Base-by-base conservation (phyloP, 1,140 invertebrate genomes). In the Trichonephila inaurata region DNA sequence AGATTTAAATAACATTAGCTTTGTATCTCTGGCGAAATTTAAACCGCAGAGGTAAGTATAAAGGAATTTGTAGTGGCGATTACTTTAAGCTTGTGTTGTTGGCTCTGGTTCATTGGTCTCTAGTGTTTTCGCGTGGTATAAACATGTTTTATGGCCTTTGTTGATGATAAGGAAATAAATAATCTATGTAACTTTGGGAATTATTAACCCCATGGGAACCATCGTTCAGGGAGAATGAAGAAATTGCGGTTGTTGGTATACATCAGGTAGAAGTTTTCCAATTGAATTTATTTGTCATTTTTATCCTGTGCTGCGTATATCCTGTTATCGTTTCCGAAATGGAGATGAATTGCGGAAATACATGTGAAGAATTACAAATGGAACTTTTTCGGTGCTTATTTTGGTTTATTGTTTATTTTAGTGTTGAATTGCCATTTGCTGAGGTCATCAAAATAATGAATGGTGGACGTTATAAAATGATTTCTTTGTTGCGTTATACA, bases 81-180 rank as follows among this genome's bases (percentile, higher is more conserved):
- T 60, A 85, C 44, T 60, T 16, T 24, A 24, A 21, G n/a, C 21
- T 60, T 60, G 16, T 24, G 85, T 64, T 33, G 24, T 33, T 28
- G 6, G 24, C 18, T 88, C 8, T 12, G 28, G 89, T 81, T 60
- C 66, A 91, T 91, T 81, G 89, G 89, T 51, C 89, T n/a, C 72
- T 33, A 33, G 89, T 12, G 89, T 91, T 40, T 81, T 60, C 64
- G 72, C 0, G 72, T n/a, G 8, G 72, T 44, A 77, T 62, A 60
- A 91, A 91, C 69, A 91, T 91, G 89, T 61, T 81, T 91, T 81
- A 88, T 64, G 3, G 33, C 86, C 58, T 16, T 88, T 64, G 86
- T 88, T 88, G 86, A 64, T 64, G 86, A 88, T 88, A 88, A 88
- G 72, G 89, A 62, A 81, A 81, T 81, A 91, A 81, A 91, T 91